Evolutionary conservation across 2,797 vertebrate genomes (phyloP).

Genomic region (Etheostoma perlongum): DNA sequence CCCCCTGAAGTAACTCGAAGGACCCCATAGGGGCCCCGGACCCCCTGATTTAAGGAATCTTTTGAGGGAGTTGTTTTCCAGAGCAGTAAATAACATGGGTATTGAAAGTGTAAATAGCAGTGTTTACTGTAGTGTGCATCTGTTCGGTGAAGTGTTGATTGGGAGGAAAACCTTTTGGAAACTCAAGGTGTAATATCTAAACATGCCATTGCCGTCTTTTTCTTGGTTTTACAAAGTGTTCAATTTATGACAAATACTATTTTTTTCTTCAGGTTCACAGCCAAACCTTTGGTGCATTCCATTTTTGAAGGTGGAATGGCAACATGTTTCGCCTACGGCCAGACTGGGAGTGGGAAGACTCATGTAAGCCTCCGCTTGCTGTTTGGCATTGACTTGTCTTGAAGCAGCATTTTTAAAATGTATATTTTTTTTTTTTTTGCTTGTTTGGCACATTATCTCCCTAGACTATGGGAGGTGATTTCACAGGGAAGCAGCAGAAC

Average conservation of each 20-base stretch:
- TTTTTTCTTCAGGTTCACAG: slow-evolving; percentile 88
- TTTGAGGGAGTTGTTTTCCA: neutral
- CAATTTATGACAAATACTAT: neutral
- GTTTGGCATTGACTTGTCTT: neutral
- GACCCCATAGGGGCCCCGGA: too few species aligned
- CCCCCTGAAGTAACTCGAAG: too few species aligned
- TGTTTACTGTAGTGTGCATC: neutral
- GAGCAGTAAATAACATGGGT: neutral
- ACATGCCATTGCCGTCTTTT: neutral
- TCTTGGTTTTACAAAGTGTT: neutral
- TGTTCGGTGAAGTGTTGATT: neutral
- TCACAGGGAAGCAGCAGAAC: slow-evolving; percentile 91
- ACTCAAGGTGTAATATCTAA: neutral
- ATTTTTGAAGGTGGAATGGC: slow-evolving; percentile 93
- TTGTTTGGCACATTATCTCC: neutral
- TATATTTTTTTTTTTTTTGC: neutral
- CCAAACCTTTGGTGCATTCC: slow-evolving; percentile 93
- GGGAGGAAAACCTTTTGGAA: neutral
- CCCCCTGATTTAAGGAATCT: neutral
- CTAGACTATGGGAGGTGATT: slow-evolving; percentile 97
- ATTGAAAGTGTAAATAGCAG: neutral
- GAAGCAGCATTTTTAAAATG: neutral
- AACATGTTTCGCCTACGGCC: slow-evolving; percentile 96
- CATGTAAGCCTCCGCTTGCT: slow-evolving; percentile 86
- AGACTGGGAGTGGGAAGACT: slow-evolving; percentile 98